Base-by-base conservation (phyloP, 2,888 invertebrate genomes). In the Graphium colonna region DNA sequence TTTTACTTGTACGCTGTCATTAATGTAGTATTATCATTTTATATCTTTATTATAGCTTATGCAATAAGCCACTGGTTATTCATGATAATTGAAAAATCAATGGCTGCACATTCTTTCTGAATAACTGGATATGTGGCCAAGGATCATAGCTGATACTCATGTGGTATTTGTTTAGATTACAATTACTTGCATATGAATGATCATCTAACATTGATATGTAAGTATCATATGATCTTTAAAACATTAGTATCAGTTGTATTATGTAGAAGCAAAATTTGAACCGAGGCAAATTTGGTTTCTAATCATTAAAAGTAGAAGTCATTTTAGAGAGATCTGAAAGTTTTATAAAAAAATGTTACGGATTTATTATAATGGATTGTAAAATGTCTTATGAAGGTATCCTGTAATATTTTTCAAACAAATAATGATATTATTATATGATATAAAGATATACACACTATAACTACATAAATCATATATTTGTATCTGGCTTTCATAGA, bases 51-150 rank as follows among this genome's bases (percentile, higher is more conserved):
- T 56, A 48, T 59, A 52, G 46, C 41, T 55, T 31, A 31, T 5
- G 5, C 36, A 28, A 51, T 51, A 69, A 80, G 83, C 85, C 84
- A 80, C 71, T 79, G 78, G 58, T 79, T 82, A 77, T 87, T 86
- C 84, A 76, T 68, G 59, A 63, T 58, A 59, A 62, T 69, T 74
- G 86, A 86, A 82, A 79, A 81, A 74, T 73, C 71, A 76, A 65
- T 81, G 83, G 83, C 82, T 79, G 67, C 55, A 15, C 55, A 51
- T 65, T 60, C 42, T 56, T 57, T 55, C 64, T 60, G 45, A 60
- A 45, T 57, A 57, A 63, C 60, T 68, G 73, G 77, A 77, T 75
- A 63, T 79, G 77, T 75, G 75, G 77, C 69, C 76, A 74, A 46
- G 26, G n/a, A n/a, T 13, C n/a, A 51, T 7, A 38, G 28, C 31